Evolutionary conservation across 2,797 vertebrate genomes (phyloP), one percentile per base, ranked within the genome.

Genomic region (Yasuhikotakia modesta): DNA sequence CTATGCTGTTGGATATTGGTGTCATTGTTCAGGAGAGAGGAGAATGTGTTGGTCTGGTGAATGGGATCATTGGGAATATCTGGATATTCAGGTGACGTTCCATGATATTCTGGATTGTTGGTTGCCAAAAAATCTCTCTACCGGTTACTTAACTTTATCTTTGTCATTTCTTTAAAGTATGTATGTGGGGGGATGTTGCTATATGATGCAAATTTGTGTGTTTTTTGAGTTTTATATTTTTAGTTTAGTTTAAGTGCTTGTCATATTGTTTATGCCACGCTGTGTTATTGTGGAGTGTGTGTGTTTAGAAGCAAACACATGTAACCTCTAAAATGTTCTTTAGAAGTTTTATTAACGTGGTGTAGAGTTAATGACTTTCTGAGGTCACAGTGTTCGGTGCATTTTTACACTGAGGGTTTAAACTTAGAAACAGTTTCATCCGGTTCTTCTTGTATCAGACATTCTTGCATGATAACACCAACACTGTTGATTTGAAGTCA

Each of bases 41-140:
- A 85, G 84, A 82, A 85, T 85, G 84, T 85, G 84, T 68, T 85
- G 84, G 84, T 83, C 84, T 27, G 84, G 84, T 24, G 84, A 85
- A 75, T 85, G 84, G 84, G 84, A 85, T 39, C 77, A 85, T 77
- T 85, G 84, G 84, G 84, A 83, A 57, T 83, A 81, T 76, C 84
- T 81, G 77, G 84, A 81, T 17, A 69, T 53, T 46, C 79, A 85
- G 84, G 84, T 85, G 79, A 68, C 67, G 35, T 76, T 48, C 12
- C 6, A 13, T 13, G 46, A 66, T 68, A 46, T 53, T 57, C 13
- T 2, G n/a, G 73, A 46, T 32, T 11, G 22, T 60, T 75, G 16
- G 48, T 22, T 5, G 4, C 19, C 32, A 39, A 19, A 45, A 8
- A 0, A 8, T 24, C 39, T 24, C 39, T 24, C 0, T 4, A 30